Percentiles rank a stretch among this genome's conserved stretches.
Conservation (phyloP, 2,888 invertebrate genomes). For the Dryobota labecula region DNA sequence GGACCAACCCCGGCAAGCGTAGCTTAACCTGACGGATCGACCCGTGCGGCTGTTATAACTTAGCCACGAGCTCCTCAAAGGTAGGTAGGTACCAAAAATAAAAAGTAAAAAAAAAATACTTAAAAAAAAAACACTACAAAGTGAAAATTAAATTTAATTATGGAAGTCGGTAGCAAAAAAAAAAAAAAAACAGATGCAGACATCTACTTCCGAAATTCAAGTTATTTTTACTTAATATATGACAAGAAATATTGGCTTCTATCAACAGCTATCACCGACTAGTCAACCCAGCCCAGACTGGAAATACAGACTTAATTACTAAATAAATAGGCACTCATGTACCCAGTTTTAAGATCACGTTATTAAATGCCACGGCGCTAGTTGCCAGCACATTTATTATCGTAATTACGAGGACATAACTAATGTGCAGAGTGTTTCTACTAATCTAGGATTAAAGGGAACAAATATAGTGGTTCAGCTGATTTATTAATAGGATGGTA, state of each 20-base stretch:
- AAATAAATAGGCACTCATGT: conserved; percentile 33
- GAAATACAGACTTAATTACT: conserved; percentile 41
- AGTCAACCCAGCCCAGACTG: conserved; percentile 6
- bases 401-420: conserved; percentile 50
- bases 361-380: conserved; percentile 48
- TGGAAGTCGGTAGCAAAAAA: too few species aligned
- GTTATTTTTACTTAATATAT: too few species aligned
- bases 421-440: conserved; percentile 38
- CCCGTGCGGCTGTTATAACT: too few species aligned
- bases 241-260: conserved; percentile 13
- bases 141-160: too few species aligned
- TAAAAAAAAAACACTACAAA: too few species aligned
- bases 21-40: too few species aligned
- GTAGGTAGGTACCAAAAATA: too few species aligned
- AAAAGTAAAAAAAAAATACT: too few species aligned
- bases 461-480: conserved; percentile 19
- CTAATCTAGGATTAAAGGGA: conserved; percentile 48
- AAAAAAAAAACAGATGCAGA: too few species aligned
- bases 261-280: conserved; percentile 17
- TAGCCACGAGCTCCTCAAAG: too few species aligned
- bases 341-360: conserved; percentile 39
- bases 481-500: conserved; percentile 28
- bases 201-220: too few species aligned
- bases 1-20: too few species aligned
- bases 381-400: conserved; percentile 52